phyloP scores from a whole-genome alignment of 2,797 vertebrate species.

The Tachyglossus aculeatus region DNA sequence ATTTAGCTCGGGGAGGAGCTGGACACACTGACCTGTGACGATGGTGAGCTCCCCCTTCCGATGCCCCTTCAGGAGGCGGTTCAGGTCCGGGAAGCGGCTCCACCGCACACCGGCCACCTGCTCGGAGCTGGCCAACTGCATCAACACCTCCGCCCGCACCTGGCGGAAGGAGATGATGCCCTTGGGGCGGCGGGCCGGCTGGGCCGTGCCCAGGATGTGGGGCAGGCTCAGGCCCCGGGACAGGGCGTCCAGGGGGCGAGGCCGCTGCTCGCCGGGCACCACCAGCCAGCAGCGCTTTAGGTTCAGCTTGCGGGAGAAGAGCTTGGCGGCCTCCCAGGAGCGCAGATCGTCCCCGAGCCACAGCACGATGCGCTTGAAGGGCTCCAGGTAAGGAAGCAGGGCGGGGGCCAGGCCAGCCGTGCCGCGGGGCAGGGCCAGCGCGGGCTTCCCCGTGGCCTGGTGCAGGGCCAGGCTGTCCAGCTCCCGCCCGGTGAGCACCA shows the following conservation, averaged over 20 bases:
- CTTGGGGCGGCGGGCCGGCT: constrained; percentile 91
- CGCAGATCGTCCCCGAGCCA: constrained; percentile 93
- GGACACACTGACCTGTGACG: constrained; percentile 94
- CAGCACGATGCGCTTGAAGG: constrained; percentile 89
- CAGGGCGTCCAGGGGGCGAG: constrained; percentile 84
- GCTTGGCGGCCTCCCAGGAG: constrained; percentile 95
- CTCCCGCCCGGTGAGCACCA: constrained; percentile 89
- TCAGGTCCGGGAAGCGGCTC: constrained; percentile 89
- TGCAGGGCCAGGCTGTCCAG: constrained; percentile 88
- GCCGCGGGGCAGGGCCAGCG: constrained; percentile 88
- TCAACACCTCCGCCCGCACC: constrained; percentile 92
- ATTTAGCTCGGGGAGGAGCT: too few relatives aligned
- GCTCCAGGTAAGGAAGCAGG: constrained; percentile 93
- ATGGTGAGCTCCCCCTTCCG: constrained; percentile 94
- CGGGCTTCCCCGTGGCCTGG: constrained; percentile 86
- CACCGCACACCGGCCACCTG: constrained; percentile 92
- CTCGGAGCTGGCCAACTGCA: constrained; percentile 88
- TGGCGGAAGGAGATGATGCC: constrained; percentile 96
- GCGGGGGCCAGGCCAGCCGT: constrained; percentile 85
- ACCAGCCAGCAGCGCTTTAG: constrained; percentile 90
- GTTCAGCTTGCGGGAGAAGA: constrained; percentile 92
- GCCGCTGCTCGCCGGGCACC: constrained; percentile 85
- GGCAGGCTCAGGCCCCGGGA: constrained; percentile 79
- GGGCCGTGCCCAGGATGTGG: constrained; percentile 83
- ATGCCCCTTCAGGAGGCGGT: constrained; percentile 93